phyloP scores from a whole-genome alignment of 2,797 vertebrate genomes.

The Sebastes elongatus region DNA sequence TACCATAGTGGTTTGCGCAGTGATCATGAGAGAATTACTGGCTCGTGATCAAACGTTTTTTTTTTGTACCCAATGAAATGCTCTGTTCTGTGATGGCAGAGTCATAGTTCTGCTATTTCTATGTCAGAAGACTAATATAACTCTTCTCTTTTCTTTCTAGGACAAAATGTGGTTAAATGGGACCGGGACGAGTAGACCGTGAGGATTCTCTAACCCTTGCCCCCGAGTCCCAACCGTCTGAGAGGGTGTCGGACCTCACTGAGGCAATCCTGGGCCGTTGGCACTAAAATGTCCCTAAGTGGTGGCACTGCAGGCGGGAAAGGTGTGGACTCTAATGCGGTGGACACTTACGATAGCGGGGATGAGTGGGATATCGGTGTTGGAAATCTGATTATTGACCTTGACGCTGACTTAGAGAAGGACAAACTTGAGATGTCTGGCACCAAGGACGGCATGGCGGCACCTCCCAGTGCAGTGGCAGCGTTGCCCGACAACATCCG shows the following conservation, averaged over 20 bases:
- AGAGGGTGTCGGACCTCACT: conserved; percentile 84
- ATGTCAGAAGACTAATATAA: conserved; percentile 30
- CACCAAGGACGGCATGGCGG: conserved; percentile 94
- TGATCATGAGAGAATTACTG: conserved; percentile 66
- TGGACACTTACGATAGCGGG: conserved; percentile 99
- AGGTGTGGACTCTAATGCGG: conserved; percentile 99
- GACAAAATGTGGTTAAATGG: conserved; percentile 86
- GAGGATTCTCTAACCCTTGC: conserved; percentile 80
- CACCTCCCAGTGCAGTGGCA: conserved; percentile 92
- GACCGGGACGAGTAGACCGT: conserved; percentile 82
- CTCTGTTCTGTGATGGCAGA: conserved; percentile 22
- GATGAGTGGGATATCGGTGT: conserved; percentile 99
- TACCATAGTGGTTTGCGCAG: conserved; percentile 68
- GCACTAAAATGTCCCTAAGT: conserved; percentile 99
- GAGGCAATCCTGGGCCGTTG: conserved; percentile 91
- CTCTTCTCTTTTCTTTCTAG: conserved; percentile 60
- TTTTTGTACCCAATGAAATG: conserved; percentile 34
- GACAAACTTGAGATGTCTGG: conserved; percentile 99
- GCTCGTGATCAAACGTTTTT: conserved; percentile 54
- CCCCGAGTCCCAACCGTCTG: conserved; percentile 82
- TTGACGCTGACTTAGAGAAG: conserved; percentile 99
- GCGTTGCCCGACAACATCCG: conserved; percentile 98
- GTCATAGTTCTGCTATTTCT: conserved; percentile 4
- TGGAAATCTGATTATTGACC: conserved; percentile 99
- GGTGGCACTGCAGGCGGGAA: conserved; percentile 99